Percentiles rank a stretch among this genome's conserved stretches.
Conservation (phyloP, 2,797 vertebrate genomes). For the Eutrigla gurnardus region DNA sequence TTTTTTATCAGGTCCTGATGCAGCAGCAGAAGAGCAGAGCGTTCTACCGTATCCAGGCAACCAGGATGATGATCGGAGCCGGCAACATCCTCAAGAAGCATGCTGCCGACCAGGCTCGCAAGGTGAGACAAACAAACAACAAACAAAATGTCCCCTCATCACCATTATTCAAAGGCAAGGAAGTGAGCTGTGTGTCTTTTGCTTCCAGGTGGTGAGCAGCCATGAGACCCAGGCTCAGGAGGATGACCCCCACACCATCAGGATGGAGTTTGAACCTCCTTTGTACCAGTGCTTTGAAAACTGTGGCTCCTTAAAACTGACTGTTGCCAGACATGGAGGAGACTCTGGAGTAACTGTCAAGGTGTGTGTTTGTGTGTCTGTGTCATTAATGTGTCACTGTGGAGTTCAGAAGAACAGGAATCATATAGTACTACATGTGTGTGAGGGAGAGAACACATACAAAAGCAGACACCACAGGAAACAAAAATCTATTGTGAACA, state of each 20-base stretch:
- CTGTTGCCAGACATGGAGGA: slow-evolving; percentile 82
- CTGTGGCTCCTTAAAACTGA: slow-evolving; percentile 87
- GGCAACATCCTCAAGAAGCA: slow-evolving; percentile 91
- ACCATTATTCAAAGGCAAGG: background rate
- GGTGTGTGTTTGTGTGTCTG: slow-evolving; percentile 73
- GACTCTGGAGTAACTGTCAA: slow-evolving; percentile 82
- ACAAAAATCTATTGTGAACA: slow-evolving; percentile 22
- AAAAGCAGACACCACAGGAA: slow-evolving; percentile 23
- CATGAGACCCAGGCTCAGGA: slow-evolving; percentile 83
- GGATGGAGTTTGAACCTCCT: slow-evolving; percentile 85
- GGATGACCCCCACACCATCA: slow-evolving; percentile 83
- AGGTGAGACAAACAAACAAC: slow-evolving; percentile 52
- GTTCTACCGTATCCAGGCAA: slow-evolving; percentile 91
- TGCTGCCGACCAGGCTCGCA: slow-evolving; percentile 89
- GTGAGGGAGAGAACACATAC: slow-evolving; percentile 11
- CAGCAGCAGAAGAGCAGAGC: slow-evolving; percentile 91
- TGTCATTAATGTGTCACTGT: background rate
- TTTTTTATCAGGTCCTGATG: slow-evolving; percentile 80
- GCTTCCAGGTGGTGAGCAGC: slow-evolving; percentile 82
- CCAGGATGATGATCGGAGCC: slow-evolving; percentile 91
- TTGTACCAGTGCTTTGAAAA: slow-evolving; percentile 91
- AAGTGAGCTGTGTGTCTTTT: background rate
- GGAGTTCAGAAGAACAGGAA: background rate
- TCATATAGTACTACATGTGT: slow-evolving; percentile 5
- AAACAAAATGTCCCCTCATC: background rate